phyloP scores from a whole-genome alignment of 2,797 vertebrate genomes.

The Selene dorsalis region DNA sequence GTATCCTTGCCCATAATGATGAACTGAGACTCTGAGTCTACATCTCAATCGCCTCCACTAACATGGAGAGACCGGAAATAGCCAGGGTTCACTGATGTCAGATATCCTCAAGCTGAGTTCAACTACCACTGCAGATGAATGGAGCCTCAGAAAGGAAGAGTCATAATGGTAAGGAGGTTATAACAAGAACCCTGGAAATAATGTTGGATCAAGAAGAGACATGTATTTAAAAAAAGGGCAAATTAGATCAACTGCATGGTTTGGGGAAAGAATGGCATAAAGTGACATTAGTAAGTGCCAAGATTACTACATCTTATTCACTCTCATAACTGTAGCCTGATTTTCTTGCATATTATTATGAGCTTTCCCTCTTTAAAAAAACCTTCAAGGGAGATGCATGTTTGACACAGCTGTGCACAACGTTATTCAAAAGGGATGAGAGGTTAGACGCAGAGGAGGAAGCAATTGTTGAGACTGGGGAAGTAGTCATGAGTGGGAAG shows the following conservation, averaged over 20 bases:
- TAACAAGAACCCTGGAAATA: conserved; percentile 22
- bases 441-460: conserved; percentile 11
- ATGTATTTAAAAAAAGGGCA: conserved; percentile 36
- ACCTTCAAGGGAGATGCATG: background rate
- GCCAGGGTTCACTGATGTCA: conserved; percentile 30
- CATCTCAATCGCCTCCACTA: conserved; percentile 45
- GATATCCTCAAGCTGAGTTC: conserved; percentile 43
- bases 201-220: conserved; percentile 31
- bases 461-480: conserved; percentile 15
- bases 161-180: conserved; percentile 41
- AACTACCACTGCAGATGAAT: conserved; percentile 39
- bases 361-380: conserved; percentile 19
- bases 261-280: conserved; percentile 26
- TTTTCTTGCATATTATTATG: conserved; percentile 16
- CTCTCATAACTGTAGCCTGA: conserved; percentile 21
- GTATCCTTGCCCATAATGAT: conserved; percentile 34
- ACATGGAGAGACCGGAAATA: conserved; percentile 39
- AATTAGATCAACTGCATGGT: conserved; percentile 49
- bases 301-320: conserved; percentile 5
- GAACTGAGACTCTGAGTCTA: conserved; percentile 47
- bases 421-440: conserved; percentile 19
- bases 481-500: conserved; percentile 16
- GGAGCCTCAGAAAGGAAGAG: conserved; percentile 39
- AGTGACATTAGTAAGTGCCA: conserved; percentile 3
- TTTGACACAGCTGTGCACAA: conserved; percentile 31